Evolutionary conservation across 2,113 vertebrate species (phyloP).

Genomic region (Macquaria ambigua): DNA sequence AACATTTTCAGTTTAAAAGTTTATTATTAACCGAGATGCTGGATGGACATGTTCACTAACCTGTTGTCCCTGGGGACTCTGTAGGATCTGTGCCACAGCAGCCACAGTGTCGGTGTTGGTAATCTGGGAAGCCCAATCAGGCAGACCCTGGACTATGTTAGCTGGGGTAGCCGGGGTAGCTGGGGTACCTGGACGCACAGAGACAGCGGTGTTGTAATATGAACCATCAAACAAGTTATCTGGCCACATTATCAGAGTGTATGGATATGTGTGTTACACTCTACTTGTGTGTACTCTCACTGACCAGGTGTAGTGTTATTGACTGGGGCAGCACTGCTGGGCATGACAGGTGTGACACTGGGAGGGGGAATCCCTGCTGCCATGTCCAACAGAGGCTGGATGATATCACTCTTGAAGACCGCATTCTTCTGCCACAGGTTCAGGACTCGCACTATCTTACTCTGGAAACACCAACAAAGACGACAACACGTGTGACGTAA

Average conservation of each 20-base stretch:
- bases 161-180: constrained; percentile 97
- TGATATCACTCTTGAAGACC: constrained; percentile 99
- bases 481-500: neutral
- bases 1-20: neutral
- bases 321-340: constrained; percentile 90
- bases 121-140: constrained; percentile 99
- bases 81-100: constrained; percentile 97
- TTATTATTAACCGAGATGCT: neutral
- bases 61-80: constrained; percentile 99
- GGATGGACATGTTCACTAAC: constrained; percentile 77
- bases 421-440: constrained; percentile 99
- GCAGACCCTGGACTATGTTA: constrained; percentile 92
- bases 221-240: neutral
- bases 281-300: constrained; percentile 9
- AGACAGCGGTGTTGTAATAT: neutral
- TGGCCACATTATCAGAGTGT: neutral
- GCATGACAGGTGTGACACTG: constrained; percentile 90
- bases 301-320: constrained; percentile 97
- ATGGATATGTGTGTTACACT: neutral
- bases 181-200: constrained; percentile 89
- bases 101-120: constrained; percentile 96
- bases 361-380: constrained; percentile 96
- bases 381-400: constrained; percentile 98
- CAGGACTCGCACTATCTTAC: constrained; percentile 97
- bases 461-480: constrained; percentile 81